A percentile compares a stretch with the other conserved stretches of the same genome.
Conservation (phyloP, 2,888 invertebrate genomes). For the Gymnosoma rotundatum region DNA sequence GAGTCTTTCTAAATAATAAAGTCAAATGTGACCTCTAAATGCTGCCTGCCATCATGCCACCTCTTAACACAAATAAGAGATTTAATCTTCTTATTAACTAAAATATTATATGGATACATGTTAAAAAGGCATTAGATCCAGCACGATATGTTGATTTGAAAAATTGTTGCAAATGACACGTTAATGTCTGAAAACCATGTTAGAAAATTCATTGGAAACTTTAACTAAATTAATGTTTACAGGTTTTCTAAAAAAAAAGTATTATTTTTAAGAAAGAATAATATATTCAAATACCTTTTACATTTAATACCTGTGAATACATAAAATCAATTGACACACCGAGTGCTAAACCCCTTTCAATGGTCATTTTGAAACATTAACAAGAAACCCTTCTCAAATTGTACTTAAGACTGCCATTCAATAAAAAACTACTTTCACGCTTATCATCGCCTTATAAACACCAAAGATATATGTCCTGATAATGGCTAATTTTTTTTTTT, state of each 20-base stretch:
- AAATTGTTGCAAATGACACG: conserved; percentile 45
- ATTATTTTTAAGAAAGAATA: too few species aligned
- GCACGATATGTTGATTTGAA: conserved; percentile 53
- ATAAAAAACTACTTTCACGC: conserved; percentile 64
- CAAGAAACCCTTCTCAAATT: conserved; percentile 77
- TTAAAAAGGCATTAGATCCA: conserved; percentile 56
- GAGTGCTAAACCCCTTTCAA: conserved; percentile 12
- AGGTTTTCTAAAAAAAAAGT: neutral
- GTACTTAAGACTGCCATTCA: conserved; percentile 71
- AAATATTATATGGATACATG: conserved; percentile 58
- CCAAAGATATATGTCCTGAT: conserved; percentile 21
- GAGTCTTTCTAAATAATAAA: conserved; percentile 21
- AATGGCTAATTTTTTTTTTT: conserved; percentile 25
- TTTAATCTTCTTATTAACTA: conserved; percentile 48
- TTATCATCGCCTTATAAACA: conserved; percentile 33
- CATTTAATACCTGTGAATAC: neutral
- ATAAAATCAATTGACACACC: neutral
- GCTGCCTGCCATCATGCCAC: conserved; percentile 28
- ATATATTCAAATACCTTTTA: too few species aligned
- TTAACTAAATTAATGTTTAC: neutral
- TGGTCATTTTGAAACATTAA: neutral
- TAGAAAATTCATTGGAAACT: neutral
- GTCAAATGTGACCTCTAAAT: conserved; percentile 52
- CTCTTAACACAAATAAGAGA: conserved; percentile 30
- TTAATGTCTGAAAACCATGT: conserved; percentile 4